These are phyloP conservation scores for Megalops atlanticus DNA, from an alignment of 2,113 vertebrate species.

Conservation along the genomic window DNA sequence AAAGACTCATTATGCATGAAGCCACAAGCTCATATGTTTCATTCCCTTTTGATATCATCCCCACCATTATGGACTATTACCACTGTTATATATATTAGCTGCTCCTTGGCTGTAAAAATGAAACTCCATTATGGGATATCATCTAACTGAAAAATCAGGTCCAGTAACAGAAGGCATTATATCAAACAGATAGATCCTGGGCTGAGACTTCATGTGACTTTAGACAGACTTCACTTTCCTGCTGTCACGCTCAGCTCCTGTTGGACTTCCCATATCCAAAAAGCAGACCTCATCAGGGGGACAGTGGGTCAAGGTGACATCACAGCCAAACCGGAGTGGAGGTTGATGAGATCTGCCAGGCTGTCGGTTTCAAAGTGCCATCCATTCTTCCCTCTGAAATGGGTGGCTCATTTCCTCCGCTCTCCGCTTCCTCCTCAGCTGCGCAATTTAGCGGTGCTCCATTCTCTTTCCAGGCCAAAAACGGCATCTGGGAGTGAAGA, in stretches of 20 bases:
- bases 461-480: constrained; percentile 8
- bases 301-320: not conserved
- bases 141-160: not conserved
- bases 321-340: not conserved
- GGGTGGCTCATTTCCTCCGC: not conserved
- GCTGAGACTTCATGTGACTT: not conserved
- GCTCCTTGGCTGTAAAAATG: not conserved
- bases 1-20: too few species aligned
- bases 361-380: not conserved
- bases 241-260: not conserved
- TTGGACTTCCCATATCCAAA: too few species aligned
- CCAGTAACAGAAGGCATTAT: not conserved
- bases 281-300: not conserved
- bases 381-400: not conserved
- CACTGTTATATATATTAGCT: too few species aligned
- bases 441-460: constrained; percentile 12
- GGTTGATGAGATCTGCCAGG: not conserved
- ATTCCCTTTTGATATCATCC: not conserved
- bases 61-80: not conserved
- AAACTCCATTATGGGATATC: not conserved
- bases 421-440: constrained; percentile 28
- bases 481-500: constrained; percentile 13
- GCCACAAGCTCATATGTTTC: not conserved
- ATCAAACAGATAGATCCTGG: not conserved
- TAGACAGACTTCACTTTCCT: not conserved